phyloP scores from a whole-genome alignment of 2,888 invertebrate species.

The Dendrolimus pini region DNA sequence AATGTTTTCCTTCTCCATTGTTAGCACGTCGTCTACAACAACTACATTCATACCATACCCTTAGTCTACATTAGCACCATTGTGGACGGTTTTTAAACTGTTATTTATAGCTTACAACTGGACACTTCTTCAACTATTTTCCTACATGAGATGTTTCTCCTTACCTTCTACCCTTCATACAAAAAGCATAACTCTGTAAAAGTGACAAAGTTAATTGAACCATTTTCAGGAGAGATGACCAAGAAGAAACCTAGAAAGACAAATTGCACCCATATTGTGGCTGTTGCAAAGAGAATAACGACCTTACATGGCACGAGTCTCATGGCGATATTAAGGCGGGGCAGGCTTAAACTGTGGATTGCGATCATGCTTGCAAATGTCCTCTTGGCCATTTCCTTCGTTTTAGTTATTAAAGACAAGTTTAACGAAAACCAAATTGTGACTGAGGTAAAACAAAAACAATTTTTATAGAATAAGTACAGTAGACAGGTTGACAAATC shows the following conservation, averaged over 20 bases:
- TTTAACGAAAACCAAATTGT: conserved; percentile 48
- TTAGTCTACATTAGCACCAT: too few species aligned
- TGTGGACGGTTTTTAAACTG: too few species aligned
- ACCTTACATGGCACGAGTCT: conserved; percentile 44
- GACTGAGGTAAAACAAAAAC: conserved; percentile 33
- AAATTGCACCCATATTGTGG: conserved; percentile 3
- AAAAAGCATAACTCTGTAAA: too few species aligned
- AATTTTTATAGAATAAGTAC: neutral
- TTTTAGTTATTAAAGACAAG: conserved; percentile 40
- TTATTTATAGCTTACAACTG: too few species aligned
- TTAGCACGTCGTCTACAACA: too few species aligned
- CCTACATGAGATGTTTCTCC: too few species aligned
- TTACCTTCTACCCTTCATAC: too few species aligned
- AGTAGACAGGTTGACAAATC: too few species aligned
- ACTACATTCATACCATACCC: too few species aligned
- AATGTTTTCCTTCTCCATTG: too few species aligned
- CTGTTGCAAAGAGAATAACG: conserved; percentile 28
- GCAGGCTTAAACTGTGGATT: conserved; percentile 29
- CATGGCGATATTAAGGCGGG: conserved; percentile 26
- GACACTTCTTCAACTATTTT: too few species aligned
- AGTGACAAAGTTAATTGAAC: neutral
- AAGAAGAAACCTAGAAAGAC: conserved; percentile 10
- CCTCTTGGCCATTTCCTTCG: conserved; percentile 29
- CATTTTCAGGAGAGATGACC: conserved; percentile 5
- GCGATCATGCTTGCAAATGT: conserved; percentile 28